Base-by-base conservation (phyloP, 2,113 vertebrate species). In the Brienomyrus longianalis region DNA sequence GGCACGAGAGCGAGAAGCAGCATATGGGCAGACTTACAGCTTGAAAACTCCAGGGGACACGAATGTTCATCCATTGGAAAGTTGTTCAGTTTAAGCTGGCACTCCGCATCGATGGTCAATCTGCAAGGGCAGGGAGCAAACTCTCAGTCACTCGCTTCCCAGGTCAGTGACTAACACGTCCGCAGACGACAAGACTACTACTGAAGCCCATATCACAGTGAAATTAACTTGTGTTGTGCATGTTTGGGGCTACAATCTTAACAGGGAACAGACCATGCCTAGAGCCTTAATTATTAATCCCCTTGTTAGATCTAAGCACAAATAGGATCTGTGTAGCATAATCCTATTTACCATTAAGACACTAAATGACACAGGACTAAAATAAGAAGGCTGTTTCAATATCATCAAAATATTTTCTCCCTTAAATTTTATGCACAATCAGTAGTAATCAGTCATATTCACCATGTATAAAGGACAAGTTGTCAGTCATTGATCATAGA, bases 1-100 rank as follows among this genome's bases (percentile, higher is more conserved):
- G 45, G 87, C 39, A 23, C 23, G 48, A 51, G 47, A 62, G 13
- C 19, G 6, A 77, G 35, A 47, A 66, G 74, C 62, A 92, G 90
- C 93, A 92, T 93, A 93, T 93, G 92, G 93, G 90, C 89, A 93
- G 94, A 99, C 98, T 97, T 97, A 99, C 98, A 99, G 94, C 98
- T 99, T 93, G 98, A 99, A 94, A 99, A 99, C 95, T 98, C 98
- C 96, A 99, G 95, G 51, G 98, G 98, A 92, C 98, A 99, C 7
- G 98, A 99, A 91, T 99, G 98, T 83, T 97, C 98, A 94, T 99
- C 98, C 98, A 99, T 99, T 87, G 98, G 98, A 93, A 99, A 99
- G 95, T 99, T 99, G 96, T 99, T 98, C 92, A 99, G 93, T 96
- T 99, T 98, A 92, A 99, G 96, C 93, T 98, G 98, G 93, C 98